Evolutionary conservation across 2,888 invertebrate genomes (phyloP).

Genomic region (Mamestra brassicae): DNA sequence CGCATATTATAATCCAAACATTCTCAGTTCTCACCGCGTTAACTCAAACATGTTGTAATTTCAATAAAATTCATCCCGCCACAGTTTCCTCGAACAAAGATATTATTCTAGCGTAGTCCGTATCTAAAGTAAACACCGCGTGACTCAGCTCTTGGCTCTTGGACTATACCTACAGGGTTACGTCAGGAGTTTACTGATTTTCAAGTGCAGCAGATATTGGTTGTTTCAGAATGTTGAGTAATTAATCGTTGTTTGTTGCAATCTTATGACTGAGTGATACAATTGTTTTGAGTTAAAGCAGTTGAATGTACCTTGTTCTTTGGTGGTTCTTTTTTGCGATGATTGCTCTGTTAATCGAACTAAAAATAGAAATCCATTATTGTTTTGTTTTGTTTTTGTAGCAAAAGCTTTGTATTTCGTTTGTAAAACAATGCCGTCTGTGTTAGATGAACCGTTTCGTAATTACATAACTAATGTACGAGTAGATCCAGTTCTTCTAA

Average conservation of each 20-base stretch:
- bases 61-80: conserved; percentile 67
- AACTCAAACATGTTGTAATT: conserved; percentile 60
- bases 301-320: conserved; percentile 8
- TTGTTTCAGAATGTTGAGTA: conserved; percentile 56
- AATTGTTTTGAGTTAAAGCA: conserved; percentile 24
- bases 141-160: conserved; percentile 58
- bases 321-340: conserved; percentile 6
- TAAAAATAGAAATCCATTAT: background rate
- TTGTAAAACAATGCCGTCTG: background rate
- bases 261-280: conserved; percentile 23
- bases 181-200: conserved; percentile 58
- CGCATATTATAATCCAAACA: conserved; percentile 52
- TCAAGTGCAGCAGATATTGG: conserved; percentile 55
- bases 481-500: background rate
- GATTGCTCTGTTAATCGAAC: background rate
- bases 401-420: background rate
- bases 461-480: background rate
- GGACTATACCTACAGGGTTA: conserved; percentile 44
- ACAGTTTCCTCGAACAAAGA: conserved; percentile 70
- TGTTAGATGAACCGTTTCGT: background rate
- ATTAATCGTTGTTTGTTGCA: conserved; percentile 51
- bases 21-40: conserved; percentile 61
- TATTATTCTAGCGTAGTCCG: conserved; percentile 67
- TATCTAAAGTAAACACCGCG: conserved; percentile 72
- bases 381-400: background rate